phyloP scores from a whole-genome alignment of 2,888 invertebrate species.

The Eupithecia subumbrata region DNA sequence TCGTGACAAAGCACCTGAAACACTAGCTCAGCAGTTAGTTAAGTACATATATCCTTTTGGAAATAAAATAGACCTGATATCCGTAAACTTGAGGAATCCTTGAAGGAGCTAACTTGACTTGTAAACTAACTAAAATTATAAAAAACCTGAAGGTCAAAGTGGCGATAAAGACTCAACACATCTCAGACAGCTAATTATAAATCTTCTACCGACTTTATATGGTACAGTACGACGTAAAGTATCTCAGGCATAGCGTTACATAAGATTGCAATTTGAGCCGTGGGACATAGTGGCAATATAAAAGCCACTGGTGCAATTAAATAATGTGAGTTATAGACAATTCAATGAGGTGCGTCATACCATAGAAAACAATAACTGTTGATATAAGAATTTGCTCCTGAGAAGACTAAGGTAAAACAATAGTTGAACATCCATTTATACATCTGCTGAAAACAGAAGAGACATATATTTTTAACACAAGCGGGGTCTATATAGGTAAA shows the following conservation, averaged over 20 bases:
- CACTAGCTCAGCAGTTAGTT: not conserved
- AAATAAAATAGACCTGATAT: not conserved
- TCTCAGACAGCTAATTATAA: constrained; percentile 5
- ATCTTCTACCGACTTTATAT: not conserved
- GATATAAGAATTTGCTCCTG: not conserved
- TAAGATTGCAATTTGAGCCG: constrained; percentile 3
- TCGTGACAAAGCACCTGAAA: not conserved
- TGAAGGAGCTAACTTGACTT: not conserved
- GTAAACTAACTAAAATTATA: not conserved
- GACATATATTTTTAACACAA: not conserved
- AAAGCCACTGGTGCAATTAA: not conserved
- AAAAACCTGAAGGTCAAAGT: constrained; percentile 1
- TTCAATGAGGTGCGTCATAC: not conserved
- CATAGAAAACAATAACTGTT: not conserved
- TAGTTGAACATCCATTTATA: not conserved
- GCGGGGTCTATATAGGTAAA: not conserved
- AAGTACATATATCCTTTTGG: not conserved
- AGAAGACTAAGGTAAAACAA: not conserved
- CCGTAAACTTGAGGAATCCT: not conserved
- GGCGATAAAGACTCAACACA: not conserved
- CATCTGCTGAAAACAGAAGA: not conserved
- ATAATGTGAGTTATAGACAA: not conserved
- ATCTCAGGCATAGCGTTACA: not conserved
- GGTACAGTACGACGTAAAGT: not conserved
- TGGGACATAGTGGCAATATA: not conserved